Conservation (phyloP, 2,113 vertebrate genomes). For the Tonatia bakeri region DNA sequence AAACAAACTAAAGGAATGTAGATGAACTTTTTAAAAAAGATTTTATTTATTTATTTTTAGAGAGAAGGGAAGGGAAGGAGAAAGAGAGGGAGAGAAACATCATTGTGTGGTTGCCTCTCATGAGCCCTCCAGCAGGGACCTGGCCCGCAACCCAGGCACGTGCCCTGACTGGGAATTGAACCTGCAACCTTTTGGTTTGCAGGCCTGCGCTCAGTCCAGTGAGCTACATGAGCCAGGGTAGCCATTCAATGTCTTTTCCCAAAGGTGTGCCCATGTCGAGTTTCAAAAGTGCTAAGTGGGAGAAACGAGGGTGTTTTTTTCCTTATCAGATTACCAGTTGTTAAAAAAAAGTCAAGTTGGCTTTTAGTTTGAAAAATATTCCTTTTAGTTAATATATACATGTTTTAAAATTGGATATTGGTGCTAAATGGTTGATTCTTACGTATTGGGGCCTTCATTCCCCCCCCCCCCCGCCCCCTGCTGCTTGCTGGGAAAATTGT, state of each 20-base stretch:
- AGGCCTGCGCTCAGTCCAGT: no score
- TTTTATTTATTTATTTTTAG: no score
- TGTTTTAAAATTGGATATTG: not conserved
- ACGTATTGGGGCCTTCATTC: not conserved
- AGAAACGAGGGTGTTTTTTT: not conserved
- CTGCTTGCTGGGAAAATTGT: not conserved
- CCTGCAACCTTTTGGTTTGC: no score
- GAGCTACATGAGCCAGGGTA: not conserved
- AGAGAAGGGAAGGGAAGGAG: no score
- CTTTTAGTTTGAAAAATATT: not conserved
- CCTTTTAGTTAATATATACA: not conserved
- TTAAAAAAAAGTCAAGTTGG: not conserved
- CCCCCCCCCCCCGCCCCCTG: no score
- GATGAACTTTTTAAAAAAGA: not conserved
- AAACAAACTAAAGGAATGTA: not conserved
- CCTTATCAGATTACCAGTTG: not conserved
- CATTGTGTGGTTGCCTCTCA: no score
- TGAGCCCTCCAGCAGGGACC: no score
- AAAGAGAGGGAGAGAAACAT: no score
- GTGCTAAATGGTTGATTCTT: not conserved
- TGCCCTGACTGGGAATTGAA: no score
- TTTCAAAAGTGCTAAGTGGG: not conserved
- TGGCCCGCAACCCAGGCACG: no score
- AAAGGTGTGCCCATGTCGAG: not conserved
- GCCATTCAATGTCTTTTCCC: not conserved